phyloP scores from a whole-genome alignment of 2,113 vertebrate genomes.

The Apus apus region DNA sequence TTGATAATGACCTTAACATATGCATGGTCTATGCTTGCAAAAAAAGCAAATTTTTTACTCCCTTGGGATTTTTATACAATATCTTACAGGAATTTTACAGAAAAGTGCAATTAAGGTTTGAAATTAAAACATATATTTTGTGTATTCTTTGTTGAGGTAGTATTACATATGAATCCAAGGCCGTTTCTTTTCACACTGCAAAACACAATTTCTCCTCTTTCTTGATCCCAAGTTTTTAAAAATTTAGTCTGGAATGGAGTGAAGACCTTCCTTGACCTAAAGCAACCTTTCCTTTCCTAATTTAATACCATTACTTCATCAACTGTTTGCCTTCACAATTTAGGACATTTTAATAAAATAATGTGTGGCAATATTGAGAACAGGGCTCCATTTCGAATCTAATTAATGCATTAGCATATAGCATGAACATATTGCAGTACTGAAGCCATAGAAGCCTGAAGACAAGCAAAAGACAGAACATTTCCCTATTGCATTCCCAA shows the following conservation, averaged over 20 bases:
- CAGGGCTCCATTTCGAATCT: not conserved
- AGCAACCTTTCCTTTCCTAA: not conserved
- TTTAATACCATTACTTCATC: not conserved
- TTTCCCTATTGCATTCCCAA: not conserved
- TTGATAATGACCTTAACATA: not conserved
- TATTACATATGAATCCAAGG: not conserved
- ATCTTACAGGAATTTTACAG: not conserved
- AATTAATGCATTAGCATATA: not conserved
- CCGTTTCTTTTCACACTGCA: not conserved
- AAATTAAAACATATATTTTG: not conserved
- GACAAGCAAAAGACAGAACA: not conserved
- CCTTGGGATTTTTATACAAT: not conserved
- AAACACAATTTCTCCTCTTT: not conserved
- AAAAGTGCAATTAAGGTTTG: not conserved
- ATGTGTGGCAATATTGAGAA: not conserved
- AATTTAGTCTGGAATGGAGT: not conserved
- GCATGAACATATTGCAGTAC: not conserved
- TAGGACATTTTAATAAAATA: not conserved
- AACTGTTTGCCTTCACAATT: not conserved
- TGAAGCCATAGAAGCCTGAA: not conserved
- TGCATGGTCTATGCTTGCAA: not conserved
- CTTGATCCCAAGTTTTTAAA: not conserved
- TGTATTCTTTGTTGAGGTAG: not conserved
- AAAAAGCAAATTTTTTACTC: not conserved
- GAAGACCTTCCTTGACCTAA: not conserved